Base-by-base conservation (phyloP, 2,888 invertebrate genomes). In the Folsomia candida region DNA sequence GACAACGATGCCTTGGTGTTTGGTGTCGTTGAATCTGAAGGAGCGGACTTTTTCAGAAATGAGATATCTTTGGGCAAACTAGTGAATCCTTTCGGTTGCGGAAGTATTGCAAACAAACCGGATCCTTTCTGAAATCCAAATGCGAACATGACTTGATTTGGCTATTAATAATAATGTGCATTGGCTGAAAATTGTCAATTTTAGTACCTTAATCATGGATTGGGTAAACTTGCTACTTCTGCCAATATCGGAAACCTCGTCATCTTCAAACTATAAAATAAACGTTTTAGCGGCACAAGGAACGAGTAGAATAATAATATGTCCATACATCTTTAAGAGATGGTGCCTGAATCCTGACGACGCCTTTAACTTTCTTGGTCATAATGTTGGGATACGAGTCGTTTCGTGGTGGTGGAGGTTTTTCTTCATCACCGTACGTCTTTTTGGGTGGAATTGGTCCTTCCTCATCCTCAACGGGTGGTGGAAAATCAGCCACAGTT, bases 261-360 rank as follows among this genome's bases (percentile, higher is more conserved):
- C 84, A 82, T 88, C 87, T 81, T 87, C 86, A 78, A 88, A 88
- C 88, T 88, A 82, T 70, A 85, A 84, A 68, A 61, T 59, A 67
- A 67, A 47, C 9, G 51, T 24, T 37, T n/a, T n/a, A 66, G 27
- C 69, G n/a, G n/a, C n/a, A n/a, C n/a, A n/a, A n/a, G n/a, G n/a
- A n/a, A n/a, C n/a, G n/a, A n/a, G n/a, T n/a, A n/a, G n/a, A n/a
- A n/a, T n/a, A n/a, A n/a, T n/a, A n/a, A n/a, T n/a, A n/a, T n/a
- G n/a, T 57, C 47, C 25, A 11, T 83, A 88, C 88, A 82, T 90
- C 88, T 78, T 85, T 86, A 2, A 91, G 83, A 1, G 89, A 88
- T 1, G 91, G 91, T 64, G 91, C 87, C 57, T 86, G 86, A 75
- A 91, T 91, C 82, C 87, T 88, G 0, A 89, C 88, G 69, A 87